These are phyloP conservation scores for Euphydryas editha DNA, from an alignment of 2,888 invertebrate species.

Conservation along the genomic window DNA sequence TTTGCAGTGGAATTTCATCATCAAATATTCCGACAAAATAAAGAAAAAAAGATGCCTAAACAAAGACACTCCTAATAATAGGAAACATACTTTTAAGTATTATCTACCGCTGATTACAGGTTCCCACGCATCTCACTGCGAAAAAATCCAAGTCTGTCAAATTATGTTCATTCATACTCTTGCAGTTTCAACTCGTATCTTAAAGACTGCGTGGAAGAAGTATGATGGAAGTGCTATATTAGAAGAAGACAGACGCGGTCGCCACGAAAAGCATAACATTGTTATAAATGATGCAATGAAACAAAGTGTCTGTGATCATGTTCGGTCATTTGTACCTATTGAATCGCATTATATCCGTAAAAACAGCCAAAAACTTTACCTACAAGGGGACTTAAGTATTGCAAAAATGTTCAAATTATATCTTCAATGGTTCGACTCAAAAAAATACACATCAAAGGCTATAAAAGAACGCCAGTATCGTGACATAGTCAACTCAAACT, in stretches of 20 bases:
- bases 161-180: constrained; percentile 36
- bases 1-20: no score
- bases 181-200: constrained; percentile 34
- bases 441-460: not conserved
- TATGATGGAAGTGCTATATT: constrained; percentile 39
- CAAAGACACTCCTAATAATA: no score
- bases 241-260: constrained; percentile 36
- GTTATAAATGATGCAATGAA: constrained; percentile 25
- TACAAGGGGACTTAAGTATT: constrained; percentile 22
- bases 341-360: no score
- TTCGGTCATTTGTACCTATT: constrained; percentile 36
- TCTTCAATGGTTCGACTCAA: no score
- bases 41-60: no score
- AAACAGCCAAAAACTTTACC: no score
- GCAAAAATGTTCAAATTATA: no score
- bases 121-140: constrained; percentile 8
- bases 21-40: no score
- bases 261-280: constrained; percentile 35
- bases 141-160: constrained; percentile 34
- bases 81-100: no score
- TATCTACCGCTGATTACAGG: no score
- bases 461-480: not conserved
- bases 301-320: constrained; percentile 39
- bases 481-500: not conserved
- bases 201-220: constrained; percentile 41